A percentile compares a stretch with the other conserved stretches of the same genome.
These are phyloP conservation scores for Chironomus tentans DNA, from an alignment of 2,888 invertebrate species.

Conservation along the genomic window DNA sequence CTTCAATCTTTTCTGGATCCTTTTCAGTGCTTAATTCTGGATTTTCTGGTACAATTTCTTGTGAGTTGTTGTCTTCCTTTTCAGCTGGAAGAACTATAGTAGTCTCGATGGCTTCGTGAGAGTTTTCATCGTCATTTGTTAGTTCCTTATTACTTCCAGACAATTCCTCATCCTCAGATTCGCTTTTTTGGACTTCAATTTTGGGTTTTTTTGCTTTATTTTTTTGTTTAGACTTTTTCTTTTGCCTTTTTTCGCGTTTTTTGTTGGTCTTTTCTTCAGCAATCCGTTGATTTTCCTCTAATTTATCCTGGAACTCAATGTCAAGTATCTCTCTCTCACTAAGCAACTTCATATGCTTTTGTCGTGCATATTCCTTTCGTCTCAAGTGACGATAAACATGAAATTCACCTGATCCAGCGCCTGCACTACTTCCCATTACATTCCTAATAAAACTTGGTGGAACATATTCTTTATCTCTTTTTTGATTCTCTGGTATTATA, in stretches of 20 bases:
- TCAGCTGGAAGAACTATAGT: no score
- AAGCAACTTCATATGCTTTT: conserved; percentile 85
- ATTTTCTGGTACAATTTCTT: no score
- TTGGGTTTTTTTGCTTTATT: conserved; percentile 31
- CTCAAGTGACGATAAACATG: conserved; percentile 95
- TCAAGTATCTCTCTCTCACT: conserved; percentile 61
- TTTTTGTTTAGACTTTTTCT: conserved; percentile 55
- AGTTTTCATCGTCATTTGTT: background rate
- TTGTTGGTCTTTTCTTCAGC: conserved; percentile 82
- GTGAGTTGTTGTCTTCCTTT: no score
- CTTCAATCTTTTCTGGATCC: no score
- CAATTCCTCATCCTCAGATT: background rate
- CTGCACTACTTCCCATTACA: conserved; percentile 99
- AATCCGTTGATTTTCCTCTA: conserved; percentile 36
- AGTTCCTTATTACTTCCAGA: background rate
- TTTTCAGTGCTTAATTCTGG: no score
- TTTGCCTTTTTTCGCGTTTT: conserved; percentile 79
- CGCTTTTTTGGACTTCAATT: background rate
- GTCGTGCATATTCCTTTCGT: conserved; percentile 91
- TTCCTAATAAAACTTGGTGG: conserved; percentile 87
- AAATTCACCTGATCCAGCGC: conserved; percentile 98
- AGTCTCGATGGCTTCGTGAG: background rate
- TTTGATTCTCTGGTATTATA: conserved; percentile 72
- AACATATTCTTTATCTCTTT: conserved; percentile 50
- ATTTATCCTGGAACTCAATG: background rate